Evolutionary conservation across 2,888 invertebrate species (phyloP), one percentile per base, ranked within the genome.

Genomic region (Branchipolynoe longqiensis): DNA sequence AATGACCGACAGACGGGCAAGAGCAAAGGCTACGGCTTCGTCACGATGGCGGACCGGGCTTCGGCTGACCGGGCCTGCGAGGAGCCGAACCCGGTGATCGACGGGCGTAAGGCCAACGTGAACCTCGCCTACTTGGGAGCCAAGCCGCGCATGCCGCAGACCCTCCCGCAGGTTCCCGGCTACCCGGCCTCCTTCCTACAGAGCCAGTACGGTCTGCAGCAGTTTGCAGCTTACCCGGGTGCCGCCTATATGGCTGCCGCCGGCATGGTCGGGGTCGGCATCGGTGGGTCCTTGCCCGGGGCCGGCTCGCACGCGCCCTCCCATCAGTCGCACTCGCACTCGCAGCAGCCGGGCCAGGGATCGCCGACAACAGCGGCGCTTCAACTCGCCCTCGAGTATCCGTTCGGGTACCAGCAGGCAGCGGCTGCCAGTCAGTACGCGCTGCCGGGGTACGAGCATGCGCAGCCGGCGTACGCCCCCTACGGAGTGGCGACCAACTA

Each of bases 11-110:
- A 98, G 94, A 98, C 98, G 85, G 97, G 97, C 93, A 98, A 98
- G 94, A 98, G 97, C 95, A 95, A 98, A 93, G 98, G 98, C 94
- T 98, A 98, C 94, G 98, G 98, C n/a, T 87, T 87, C 81, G 98
- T 99, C 91, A 99, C 98, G 94, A 99, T 99, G 99, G 97, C 97
- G 85, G 98, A 98, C 94, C 95, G 97, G 92, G 96, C 97, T 86
- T 97, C 98, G 74, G 98, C 99, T 82, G 98, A 98, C 94, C 95
- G 98, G 92, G 98, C 98, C 78, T 98, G 98, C 94, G 98, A 98
- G 94, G 98, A 99, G 93, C 98, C 98, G 85, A 99, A 99, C 94
- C 99, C 99, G 84, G 98, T 98, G 93, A 99, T 99, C 92, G 98
- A 99, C 93, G 99, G 99, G 85, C 95, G 99, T 93, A 99, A 99